A percentile compares a stretch with the other conserved stretches of the same genome.
These are phyloP conservation scores for Orestias chungarensis DNA, from an alignment of 2,797 vertebrate species.

Conservation along the genomic window DNA sequence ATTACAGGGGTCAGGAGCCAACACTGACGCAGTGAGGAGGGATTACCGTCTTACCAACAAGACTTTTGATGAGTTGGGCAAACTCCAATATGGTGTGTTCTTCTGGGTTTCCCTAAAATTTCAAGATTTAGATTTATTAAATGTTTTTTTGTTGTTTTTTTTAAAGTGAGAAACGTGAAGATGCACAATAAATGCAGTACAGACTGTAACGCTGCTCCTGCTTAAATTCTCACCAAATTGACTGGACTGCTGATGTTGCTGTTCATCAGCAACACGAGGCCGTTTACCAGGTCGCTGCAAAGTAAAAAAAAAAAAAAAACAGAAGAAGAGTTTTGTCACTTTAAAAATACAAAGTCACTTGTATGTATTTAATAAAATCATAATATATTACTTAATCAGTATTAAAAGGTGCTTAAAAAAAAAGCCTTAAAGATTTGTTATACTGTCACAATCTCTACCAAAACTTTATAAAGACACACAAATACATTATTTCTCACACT, in stretches of 20 bases:
- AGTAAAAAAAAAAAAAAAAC: neutral
- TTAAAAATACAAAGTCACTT: neutral
- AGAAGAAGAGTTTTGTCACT: neutral
- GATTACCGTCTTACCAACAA: constrained; percentile 85
- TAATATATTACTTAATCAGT: neutral
- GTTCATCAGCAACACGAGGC: constrained; percentile 96
- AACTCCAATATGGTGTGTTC: constrained; percentile 98
- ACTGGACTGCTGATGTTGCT: constrained; percentile 98
- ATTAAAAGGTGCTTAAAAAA: neutral
- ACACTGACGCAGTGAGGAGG: neutral
- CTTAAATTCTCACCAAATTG: constrained; percentile 88
- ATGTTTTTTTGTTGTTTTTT: constrained; percentile 9
- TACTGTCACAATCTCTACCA: neutral
- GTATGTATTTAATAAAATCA: neutral
- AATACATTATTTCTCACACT: neutral
- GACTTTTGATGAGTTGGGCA: constrained; percentile 95
- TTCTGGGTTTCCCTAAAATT: constrained; percentile 93
- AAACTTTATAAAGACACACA: neutral
- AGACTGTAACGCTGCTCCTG: neutral
- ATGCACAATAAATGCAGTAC: neutral
- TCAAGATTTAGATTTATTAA: constrained; percentile 11
- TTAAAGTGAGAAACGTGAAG: neutral
- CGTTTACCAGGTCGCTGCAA: constrained; percentile 94
- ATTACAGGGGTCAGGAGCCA: neutral
- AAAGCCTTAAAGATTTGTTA: neutral